A percentile compares a stretch with the other conserved stretches of the same genome.
These are phyloP conservation scores for Gorsachius magnificus DNA, from an alignment of 2,797 vertebrate genomes.

Conservation along the genomic window DNA sequence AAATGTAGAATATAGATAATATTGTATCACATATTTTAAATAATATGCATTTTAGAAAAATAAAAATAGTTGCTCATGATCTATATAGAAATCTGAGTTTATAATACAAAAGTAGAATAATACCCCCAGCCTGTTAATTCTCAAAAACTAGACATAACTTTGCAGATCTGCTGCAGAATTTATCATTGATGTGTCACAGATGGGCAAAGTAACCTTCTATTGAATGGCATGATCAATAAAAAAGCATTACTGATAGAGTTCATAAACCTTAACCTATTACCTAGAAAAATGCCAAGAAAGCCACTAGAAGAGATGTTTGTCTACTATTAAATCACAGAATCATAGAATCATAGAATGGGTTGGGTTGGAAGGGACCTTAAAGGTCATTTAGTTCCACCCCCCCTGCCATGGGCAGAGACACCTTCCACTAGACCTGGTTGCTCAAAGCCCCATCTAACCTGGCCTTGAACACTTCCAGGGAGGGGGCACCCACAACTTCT, in stretches of 20 bases:
- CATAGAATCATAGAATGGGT: no score
- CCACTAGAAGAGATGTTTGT: background rate
- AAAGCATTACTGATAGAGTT: background rate
- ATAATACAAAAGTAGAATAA: background rate
- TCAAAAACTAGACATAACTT: background rate
- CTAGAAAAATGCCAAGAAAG: background rate
- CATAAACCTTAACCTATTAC: background rate
- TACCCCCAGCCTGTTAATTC: background rate
- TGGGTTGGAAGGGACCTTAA: no score
- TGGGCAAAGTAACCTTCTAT: background rate
- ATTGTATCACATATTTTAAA: background rate
- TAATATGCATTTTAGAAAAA: background rate
- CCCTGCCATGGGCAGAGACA: no score
- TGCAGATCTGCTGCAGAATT: background rate
- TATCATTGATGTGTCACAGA: background rate
- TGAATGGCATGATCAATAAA: background rate
- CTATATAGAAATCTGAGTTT: background rate
- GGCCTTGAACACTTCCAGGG: no score
- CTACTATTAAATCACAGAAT: background rate
- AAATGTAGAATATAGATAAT: background rate
- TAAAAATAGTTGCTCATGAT: background rate
- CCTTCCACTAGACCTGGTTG: no score
- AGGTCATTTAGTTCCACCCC: no score
- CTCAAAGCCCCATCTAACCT: no score
- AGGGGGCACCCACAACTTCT: no score